Conservation (phyloP, 1,140 invertebrate species). For the Hyles vespertilio region DNA sequence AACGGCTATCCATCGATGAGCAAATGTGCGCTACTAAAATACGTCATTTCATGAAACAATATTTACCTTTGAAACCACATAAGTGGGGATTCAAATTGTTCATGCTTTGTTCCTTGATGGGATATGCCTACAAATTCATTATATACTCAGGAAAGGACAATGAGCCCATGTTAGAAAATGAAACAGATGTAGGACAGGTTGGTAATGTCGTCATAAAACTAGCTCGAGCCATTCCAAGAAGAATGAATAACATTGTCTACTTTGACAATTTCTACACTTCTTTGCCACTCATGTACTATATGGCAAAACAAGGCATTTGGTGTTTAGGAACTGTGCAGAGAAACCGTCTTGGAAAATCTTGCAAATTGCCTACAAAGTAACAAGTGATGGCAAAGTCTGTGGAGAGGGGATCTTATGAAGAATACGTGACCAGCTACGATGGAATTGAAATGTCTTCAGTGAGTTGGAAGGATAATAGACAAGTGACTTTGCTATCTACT, state of each 20-base stretch:
- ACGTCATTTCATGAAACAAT: constrained; percentile 56
- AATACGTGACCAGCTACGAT: constrained; percentile 1
- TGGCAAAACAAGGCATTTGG: no score
- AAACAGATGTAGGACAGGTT: constrained; percentile 38
- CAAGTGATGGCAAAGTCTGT: constrained; percentile 18
- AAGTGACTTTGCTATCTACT: no score
- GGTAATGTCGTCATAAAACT: constrained; percentile 30
- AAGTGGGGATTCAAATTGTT: constrained; percentile 63
- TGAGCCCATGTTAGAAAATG: constrained; percentile 32
- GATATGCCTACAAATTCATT: constrained; percentile 60
- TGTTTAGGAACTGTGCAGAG: no score
- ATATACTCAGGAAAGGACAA: constrained; percentile 53
- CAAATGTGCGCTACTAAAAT: constrained; percentile 69
- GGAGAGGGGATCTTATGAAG: constrained; percentile 21
- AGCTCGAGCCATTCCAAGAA: constrained; percentile 23
- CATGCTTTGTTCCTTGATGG: constrained; percentile 42
- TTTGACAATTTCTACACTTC: no score
- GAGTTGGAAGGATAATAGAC: no score
- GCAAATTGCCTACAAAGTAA: constrained; percentile 21
- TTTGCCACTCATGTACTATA: no score
- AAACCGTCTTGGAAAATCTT: constrained; percentile 13
- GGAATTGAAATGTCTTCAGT: no score
- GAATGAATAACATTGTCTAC: neutral
- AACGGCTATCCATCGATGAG: constrained; percentile 34
- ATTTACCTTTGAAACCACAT: constrained; percentile 47